A percentile compares a stretch with the other conserved stretches of the same genome.
Evolutionary conservation across 2,113 vertebrate genomes (phyloP).

Genomic region (Gambusia affinis): DNA sequence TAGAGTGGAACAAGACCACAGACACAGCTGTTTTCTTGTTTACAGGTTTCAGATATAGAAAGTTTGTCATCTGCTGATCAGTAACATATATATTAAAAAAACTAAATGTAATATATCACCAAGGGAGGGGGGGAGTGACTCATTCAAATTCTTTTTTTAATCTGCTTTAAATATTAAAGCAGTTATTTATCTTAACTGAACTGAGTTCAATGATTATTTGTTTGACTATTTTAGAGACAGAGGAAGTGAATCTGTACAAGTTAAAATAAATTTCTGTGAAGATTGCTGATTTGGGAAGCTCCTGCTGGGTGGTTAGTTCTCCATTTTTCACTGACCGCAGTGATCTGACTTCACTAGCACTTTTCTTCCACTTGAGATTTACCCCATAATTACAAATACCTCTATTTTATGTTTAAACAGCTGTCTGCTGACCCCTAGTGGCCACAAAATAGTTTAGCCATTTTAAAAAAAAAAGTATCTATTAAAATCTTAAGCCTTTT

Average conservation of each 20-base stretch:
- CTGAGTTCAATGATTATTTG: background rate
- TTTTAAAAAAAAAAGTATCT: background rate
- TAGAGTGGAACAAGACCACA: constrained; percentile 33
- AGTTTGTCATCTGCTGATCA: background rate
- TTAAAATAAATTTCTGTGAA: constrained; percentile 81
- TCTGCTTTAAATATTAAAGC: background rate
- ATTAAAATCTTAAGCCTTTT: background rate
- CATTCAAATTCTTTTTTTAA: background rate
- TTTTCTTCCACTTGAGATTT: background rate
- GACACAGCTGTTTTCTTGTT: constrained; percentile 27
- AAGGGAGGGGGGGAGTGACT: too few species aligned
- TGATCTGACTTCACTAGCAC: background rate
- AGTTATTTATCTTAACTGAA: background rate
- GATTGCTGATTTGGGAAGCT: constrained; percentile 89
- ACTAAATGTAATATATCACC: background rate
- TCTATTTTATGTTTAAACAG: background rate
- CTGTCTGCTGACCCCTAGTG: background rate
- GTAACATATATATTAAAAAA: background rate
- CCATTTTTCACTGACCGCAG: background rate
- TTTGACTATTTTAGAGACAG: constrained; percentile 12
- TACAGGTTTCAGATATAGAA: background rate
- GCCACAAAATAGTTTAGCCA: background rate
- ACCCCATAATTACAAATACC: background rate
- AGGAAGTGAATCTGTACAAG: constrained; percentile 10
- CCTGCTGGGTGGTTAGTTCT: constrained; percentile 88